phyloP scores from a whole-genome alignment of 2,888 invertebrate genomes.

The Fragum whitleyi region DNA sequence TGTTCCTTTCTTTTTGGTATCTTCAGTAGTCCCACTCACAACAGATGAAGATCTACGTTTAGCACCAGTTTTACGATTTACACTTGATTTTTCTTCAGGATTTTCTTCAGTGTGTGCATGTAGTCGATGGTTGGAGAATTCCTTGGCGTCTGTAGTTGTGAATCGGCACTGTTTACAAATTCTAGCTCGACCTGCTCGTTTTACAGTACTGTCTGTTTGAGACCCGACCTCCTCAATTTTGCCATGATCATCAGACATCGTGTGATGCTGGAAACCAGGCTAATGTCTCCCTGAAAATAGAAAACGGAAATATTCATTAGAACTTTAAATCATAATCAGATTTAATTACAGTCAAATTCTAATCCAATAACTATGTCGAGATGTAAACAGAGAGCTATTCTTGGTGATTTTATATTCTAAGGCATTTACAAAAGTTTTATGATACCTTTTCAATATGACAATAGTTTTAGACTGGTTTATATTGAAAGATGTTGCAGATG shows the following conservation, averaged over 20 bases:
- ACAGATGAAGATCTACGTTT: conserved; percentile 53
- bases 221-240: conserved; percentile 56
- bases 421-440: too few species aligned
- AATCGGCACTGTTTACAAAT: conserved; percentile 80
- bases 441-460: too few species aligned
- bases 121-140: conserved; percentile 78
- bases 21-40: conserved; percentile 29
- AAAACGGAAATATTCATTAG: background rate
- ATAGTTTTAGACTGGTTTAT: too few species aligned
- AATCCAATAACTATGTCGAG: too few species aligned
- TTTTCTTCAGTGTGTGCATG: conserved; percentile 75
- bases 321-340: background rate
- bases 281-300: conserved; percentile 56
- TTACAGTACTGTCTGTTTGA: conserved; percentile 46
- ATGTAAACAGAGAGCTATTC: too few species aligned
- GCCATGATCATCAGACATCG: conserved; percentile 63
- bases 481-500: too few species aligned
- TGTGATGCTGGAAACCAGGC: conserved; percentile 44
- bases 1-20: conserved; percentile 20
- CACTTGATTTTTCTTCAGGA: conserved; percentile 42
- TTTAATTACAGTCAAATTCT: too few species aligned
- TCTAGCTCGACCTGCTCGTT: conserved; percentile 71
- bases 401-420: too few species aligned
- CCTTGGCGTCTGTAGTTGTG: conserved; percentile 76
- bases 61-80: conserved; percentile 44